Evolutionary conservation across 2,797 vertebrate genomes (phyloP), one percentile per base, ranked within the genome.

Genomic region (Poecilia gillii): DNA sequence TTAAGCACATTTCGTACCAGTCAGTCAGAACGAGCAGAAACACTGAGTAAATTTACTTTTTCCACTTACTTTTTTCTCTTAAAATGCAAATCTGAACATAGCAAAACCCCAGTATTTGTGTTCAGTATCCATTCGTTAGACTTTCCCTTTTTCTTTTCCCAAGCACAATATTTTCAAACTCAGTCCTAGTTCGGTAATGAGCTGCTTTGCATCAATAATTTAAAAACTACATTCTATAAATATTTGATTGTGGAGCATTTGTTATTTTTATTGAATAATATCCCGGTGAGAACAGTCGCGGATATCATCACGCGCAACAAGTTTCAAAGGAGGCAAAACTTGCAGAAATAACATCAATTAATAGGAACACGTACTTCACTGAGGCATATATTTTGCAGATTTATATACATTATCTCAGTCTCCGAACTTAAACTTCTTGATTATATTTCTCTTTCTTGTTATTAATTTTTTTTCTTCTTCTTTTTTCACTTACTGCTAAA

Each of bases 401-500:
- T 70, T 25, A 11, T 43, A 43, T 71, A 45, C 41, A 25, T 43
- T 45, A n/a, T 6, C 82, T 59, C 53, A 59, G 18, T 80, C 79
- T 80, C 82, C 74, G 33, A 81, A 85, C 49, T 45, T 31, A 79
- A 80, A 74, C 51, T 33, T 33, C 41, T 41, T 39, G 31, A 75
- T 68, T 45, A 47, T 75, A 53, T 66, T 80, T 76, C 70, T 82
- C 77, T 81, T 59, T 81, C 14, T 46, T 46, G 6, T 73, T 8
- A 82, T 85, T 85, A 18, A 57, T 73, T 47, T 72, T 64, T 43
- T 84, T 55, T 36, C 28, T 55, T 73, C n/a, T 66, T 62, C 18
- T 83, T 62, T 33, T 86, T 49, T 64, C 71, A 90, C 86, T 90
- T 87, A 88, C 80, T 86, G 82, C 86, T 86, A 70, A 88, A 87